A percentile compares a stretch with the other conserved stretches of the same genome.
These are phyloP conservation scores for Sebastes baramenuke DNA, from an alignment of 2,797 vertebrate genomes.

Conservation along the genomic window DNA sequence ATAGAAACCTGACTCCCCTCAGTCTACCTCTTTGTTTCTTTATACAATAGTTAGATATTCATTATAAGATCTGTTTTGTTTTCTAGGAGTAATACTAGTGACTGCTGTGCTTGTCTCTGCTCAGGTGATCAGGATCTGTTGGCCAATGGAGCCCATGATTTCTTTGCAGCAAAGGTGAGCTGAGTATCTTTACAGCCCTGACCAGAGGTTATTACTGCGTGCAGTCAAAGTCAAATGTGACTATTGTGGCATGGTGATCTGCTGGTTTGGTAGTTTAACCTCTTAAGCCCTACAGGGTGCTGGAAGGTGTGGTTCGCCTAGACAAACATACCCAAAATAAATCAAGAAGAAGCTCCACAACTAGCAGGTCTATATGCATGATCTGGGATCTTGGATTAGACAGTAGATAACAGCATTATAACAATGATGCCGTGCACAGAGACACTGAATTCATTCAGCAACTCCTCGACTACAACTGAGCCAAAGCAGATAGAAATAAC, in stretches of 20 bases:
- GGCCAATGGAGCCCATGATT: conserved; percentile 85
- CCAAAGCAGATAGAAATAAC: no score
- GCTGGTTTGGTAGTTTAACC: no score
- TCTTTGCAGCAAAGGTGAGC: conserved; percentile 70
- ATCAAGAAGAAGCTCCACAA: no score
- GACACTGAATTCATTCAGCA: no score
- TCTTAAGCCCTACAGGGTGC: no score
- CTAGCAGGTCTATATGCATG: no score
- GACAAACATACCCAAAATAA: no score
- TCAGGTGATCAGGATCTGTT: conserved; percentile 84
- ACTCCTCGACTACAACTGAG: no score
- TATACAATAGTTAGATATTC: neutral
- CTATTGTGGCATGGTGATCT: neutral
- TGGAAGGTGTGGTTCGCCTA: no score
- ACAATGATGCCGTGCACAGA: no score
- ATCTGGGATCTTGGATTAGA: no score
- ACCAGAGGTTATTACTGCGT: neutral
- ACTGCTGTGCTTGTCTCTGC: conserved; percentile 28
- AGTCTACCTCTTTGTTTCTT: neutral
- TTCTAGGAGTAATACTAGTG: neutral
- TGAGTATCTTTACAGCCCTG: neutral
- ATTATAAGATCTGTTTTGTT: neutral
- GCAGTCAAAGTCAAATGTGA: neutral
- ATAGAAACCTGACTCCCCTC: neutral
- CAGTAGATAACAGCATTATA: no score